A percentile compares a stretch with the other conserved stretches of the same genome.
These are phyloP conservation scores for Turnix velox DNA, from an alignment of 2,113 vertebrate genomes.

Conservation along the genomic window DNA sequence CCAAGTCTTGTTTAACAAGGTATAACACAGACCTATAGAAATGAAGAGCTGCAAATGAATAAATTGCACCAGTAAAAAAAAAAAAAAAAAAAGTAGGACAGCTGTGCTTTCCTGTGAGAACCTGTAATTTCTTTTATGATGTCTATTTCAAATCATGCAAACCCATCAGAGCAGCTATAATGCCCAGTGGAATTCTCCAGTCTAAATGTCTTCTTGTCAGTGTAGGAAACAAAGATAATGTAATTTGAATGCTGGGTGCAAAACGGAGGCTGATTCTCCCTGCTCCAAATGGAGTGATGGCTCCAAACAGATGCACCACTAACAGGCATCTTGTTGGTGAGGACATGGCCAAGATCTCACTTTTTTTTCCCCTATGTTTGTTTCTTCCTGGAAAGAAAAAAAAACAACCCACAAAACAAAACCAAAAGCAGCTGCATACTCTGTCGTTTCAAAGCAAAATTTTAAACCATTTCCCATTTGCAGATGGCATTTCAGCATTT, in stretches of 20 bases:
- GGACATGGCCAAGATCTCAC: not conserved
- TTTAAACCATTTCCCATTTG: conserved; percentile 9
- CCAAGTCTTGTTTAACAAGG: not conserved
- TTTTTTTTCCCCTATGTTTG: not conserved
- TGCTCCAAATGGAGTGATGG: not conserved
- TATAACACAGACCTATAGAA: not conserved
- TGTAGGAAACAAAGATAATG: conserved; percentile 33
- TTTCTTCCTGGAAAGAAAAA: not conserved
- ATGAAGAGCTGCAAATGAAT: not conserved
- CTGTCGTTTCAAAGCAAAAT: conserved; percentile 29
- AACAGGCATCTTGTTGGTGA: not conserved
- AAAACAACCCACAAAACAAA: too few species aligned
- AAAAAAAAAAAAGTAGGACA: conserved; percentile 25
- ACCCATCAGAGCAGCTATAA: conserved; percentile 34
- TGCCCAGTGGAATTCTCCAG: conserved; percentile 53
- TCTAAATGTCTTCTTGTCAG: not conserved
- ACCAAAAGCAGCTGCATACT: not conserved
- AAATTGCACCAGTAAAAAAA: not conserved
- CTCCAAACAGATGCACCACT: not conserved
- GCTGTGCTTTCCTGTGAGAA: not conserved
- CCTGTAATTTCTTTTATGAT: conserved; percentile 28
- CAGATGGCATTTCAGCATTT: conserved; percentile 40
- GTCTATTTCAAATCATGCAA: conserved; percentile 39
- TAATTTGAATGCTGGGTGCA: conserved; percentile 26
- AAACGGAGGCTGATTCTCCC: not conserved